Evolutionary conservation across 2,888 invertebrate genomes (phyloP).

Genomic region (Pyrrhia umbra): DNA sequence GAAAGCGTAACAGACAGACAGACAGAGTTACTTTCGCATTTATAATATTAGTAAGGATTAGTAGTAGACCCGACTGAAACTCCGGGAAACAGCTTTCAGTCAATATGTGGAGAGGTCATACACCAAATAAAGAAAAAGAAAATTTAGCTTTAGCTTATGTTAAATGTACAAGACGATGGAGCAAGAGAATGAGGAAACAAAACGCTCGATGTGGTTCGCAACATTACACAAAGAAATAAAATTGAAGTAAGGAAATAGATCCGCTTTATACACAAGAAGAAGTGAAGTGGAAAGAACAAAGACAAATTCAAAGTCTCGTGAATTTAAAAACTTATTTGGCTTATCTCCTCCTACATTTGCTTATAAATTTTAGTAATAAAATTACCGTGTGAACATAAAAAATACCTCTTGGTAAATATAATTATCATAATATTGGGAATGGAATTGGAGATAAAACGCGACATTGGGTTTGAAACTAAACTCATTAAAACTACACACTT

Average conservation of each 20-base stretch:
- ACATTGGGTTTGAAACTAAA: neutral
- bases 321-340: too few relatives aligned
- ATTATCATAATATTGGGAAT: neutral
- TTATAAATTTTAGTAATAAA: too few relatives aligned
- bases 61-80: too few relatives aligned
- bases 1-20: too few relatives aligned
- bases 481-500: conserved; percentile 1
- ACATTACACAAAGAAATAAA: conserved; percentile 21
- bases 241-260: conserved; percentile 10
- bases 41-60: too few relatives aligned
- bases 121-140: conserved; percentile 8
- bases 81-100: neutral
- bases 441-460: neutral
- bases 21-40: too few relatives aligned
- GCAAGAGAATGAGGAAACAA: conserved; percentile 5
- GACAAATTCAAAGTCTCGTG: too few relatives aligned
- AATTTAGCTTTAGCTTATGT: conserved; percentile 23
- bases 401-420: neutral
- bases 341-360: too few relatives aligned
- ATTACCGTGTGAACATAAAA: too few relatives aligned
- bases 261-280: neutral
- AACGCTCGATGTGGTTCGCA: neutral
- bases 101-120: conserved; percentile 1
- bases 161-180: conserved; percentile 13
- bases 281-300: neutral